Percentiles rank a stretch among this genome's conserved stretches.
These are phyloP conservation scores for Scartelaos histophorus DNA, from an alignment of 2,113 vertebrate genomes.

Conservation along the genomic window DNA sequence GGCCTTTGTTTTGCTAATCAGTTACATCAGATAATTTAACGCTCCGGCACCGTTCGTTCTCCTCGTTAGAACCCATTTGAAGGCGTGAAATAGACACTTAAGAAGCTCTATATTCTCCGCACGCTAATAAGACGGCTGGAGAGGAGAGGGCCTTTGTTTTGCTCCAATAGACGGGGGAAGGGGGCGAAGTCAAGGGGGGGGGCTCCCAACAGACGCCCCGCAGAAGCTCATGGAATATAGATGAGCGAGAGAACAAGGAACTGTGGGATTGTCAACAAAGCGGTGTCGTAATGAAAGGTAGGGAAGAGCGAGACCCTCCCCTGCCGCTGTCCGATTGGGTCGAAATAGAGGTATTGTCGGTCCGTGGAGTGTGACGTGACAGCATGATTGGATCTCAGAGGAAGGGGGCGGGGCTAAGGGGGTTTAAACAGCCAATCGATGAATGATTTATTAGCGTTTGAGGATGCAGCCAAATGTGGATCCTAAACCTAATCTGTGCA, in stretches of 20 bases:
- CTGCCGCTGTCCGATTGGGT: constrained; percentile 41
- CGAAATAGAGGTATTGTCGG: constrained; percentile 31
- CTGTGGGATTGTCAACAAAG: neutral
- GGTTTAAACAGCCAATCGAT: neutral
- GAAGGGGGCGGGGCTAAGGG: neutral
- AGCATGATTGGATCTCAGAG: neutral
- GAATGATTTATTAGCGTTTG: neutral
- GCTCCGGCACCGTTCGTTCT: neutral
- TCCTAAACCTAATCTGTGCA: neutral
- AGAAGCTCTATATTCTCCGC: neutral
- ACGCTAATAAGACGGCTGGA: neutral
- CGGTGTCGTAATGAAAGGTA: constrained; percentile 3
- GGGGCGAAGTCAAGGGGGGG: neutral
- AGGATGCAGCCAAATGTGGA: neutral
- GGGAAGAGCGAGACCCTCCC: neutral
- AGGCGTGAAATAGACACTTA: constrained; percentile 5
- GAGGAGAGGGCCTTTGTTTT: constrained; percentile 31
- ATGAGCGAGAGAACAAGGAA: constrained; percentile 41
- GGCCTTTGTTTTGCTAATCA: neutral
- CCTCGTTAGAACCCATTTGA: neutral
- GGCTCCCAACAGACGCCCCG: constrained; percentile 35
- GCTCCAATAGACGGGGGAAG: neutral
- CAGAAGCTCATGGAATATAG: constrained; percentile 69
- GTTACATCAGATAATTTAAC: neutral
- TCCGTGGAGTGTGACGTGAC: constrained; percentile 3